Conservation (phyloP, 92 coral and sea anemone species). For the Porites evermanni region DNA sequence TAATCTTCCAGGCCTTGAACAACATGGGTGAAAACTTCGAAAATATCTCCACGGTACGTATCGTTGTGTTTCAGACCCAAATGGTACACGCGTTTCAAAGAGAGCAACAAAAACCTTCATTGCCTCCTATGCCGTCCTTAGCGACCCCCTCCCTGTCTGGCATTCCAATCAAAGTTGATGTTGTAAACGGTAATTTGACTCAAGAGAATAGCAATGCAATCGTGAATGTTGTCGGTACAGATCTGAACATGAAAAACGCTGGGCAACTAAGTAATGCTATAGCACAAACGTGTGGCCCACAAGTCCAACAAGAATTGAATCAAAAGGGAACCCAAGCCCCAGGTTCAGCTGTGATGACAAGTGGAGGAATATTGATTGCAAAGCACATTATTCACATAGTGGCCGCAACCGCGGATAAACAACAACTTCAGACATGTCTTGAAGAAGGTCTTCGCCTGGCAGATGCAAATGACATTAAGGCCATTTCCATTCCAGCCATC, state of each 20-base stretch:
- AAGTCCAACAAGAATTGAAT: constrained; percentile 56
- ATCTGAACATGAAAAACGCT: constrained; percentile 64
- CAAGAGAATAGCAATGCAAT: constrained; percentile 52
- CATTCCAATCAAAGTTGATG: not conserved
- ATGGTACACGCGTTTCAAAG: constrained; percentile 62
- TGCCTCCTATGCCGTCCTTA: not conserved
- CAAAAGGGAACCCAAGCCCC: constrained; percentile 41
- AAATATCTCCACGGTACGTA: constrained; percentile 42
- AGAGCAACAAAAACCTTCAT: not conserved
- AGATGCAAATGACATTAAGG: constrained; percentile 29
- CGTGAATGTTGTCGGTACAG: constrained; percentile 37
- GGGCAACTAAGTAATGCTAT: constrained; percentile 69
- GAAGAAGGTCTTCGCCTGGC: constrained; percentile 38
- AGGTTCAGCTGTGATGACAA: constrained; percentile 68
- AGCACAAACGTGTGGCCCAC: constrained; percentile 42
- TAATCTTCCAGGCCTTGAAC: constrained; percentile 58
- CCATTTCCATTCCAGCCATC: constrained; percentile 59
- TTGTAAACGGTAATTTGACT: constrained; percentile 48
- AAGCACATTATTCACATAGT: constrained; percentile 33
- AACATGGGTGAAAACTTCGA: constrained; percentile 18
- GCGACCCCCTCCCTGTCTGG: too few species aligned
- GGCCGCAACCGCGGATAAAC: not conserved
- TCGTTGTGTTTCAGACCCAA: constrained; percentile 58
- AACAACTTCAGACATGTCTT: constrained; percentile 31
- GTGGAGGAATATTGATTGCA: not conserved